Conservation (phyloP, 2,888 invertebrate species). For the Lymantria dispar region DNA sequence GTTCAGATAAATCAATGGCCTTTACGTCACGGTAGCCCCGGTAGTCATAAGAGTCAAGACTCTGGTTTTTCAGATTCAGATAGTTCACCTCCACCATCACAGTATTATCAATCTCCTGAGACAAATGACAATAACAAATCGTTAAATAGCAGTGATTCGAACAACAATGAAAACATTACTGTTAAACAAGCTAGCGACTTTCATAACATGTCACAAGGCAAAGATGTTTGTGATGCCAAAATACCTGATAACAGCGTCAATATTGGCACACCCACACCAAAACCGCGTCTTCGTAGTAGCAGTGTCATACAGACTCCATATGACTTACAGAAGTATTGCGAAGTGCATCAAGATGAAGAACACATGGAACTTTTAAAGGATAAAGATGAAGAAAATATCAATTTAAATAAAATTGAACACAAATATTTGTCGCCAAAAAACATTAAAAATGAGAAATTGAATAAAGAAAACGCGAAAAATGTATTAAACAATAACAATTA, state of each 20-base stretch:
- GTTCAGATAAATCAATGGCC: conserved; percentile 71
- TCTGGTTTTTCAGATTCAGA: conserved; percentile 92
- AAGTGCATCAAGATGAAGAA: conserved; percentile 74
- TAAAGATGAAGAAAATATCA: conserved; percentile 48
- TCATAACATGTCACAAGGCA: conserved; percentile 55
- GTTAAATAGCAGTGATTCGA: conserved; percentile 69
- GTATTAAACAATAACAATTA: conserved; percentile 38
- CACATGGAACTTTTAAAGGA: conserved; percentile 70
- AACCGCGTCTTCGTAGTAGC: conserved; percentile 70
- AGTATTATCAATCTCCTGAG: conserved; percentile 65
- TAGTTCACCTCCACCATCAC: conserved; percentile 80
- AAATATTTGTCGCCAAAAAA: conserved; percentile 61
- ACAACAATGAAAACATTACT: conserved; percentile 73
- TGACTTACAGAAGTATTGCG: conserved; percentile 75
- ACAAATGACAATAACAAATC: conserved; percentile 62
- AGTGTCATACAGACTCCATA: conserved; percentile 79
- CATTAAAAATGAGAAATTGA: conserved; percentile 50
- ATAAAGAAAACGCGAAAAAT: conserved; percentile 48
- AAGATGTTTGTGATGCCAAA: conserved; percentile 57
- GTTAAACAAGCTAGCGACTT: conserved; percentile 70
- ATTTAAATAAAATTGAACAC: conserved; percentile 43
- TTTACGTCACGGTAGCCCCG: conserved; percentile 77
- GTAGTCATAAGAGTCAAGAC: conserved; percentile 89
- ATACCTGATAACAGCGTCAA: conserved; percentile 41
- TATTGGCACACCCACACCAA: conserved; percentile 57